A percentile compares a stretch with the other conserved stretches of the same genome.
phyloP scores from a whole-genome alignment of 2,888 invertebrate species.

The Orthonevra nobilis region DNA sequence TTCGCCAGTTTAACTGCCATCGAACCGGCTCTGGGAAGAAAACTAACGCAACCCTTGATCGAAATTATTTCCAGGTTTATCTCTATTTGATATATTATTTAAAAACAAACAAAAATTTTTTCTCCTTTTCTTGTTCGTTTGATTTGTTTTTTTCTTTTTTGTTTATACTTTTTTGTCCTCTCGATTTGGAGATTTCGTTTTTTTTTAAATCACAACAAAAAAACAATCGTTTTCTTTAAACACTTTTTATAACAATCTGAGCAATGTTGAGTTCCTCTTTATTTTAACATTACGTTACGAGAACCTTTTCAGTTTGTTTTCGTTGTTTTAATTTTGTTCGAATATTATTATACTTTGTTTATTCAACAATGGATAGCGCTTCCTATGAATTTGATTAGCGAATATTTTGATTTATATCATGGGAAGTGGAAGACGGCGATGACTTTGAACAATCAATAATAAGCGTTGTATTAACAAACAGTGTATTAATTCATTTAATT shows the following conservation, averaged over 20 bases:
- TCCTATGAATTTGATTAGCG: slow-evolving; percentile 61
- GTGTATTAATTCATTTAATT: too few species aligned
- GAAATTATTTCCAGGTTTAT: slow-evolving; percentile 95
- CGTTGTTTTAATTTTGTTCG: slow-evolving; percentile 24
- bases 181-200: slow-evolving; percentile 26
- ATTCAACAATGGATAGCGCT: slow-evolving; percentile 52
- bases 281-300: slow-evolving; percentile 21
- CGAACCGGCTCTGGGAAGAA: slow-evolving; percentile 92
- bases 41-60: slow-evolving; percentile 93
- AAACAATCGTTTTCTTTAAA: too few species aligned
- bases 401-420: slow-evolving; percentile 33
- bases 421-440: slow-evolving; percentile 42
- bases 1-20: slow-evolving; percentile 93
- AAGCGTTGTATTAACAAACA: too few species aligned
- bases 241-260: slow-evolving; percentile 33
- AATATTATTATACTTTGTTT: slow-evolving; percentile 39
- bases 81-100: slow-evolving; percentile 56
- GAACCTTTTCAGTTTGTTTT: slow-evolving; percentile 21
- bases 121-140: slow-evolving; percentile 48
- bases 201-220: slow-evolving; percentile 13
- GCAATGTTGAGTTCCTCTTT: slow-evolving; percentile 28
- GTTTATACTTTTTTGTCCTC: background rate
- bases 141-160: slow-evolving; percentile 27
- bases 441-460: too few species aligned
- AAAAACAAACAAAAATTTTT: slow-evolving; percentile 53